Evolutionary conservation across 2,113 vertebrate genomes (phyloP), one percentile per base, ranked within the genome.

Genomic region (Podilymbus podiceps): DNA sequence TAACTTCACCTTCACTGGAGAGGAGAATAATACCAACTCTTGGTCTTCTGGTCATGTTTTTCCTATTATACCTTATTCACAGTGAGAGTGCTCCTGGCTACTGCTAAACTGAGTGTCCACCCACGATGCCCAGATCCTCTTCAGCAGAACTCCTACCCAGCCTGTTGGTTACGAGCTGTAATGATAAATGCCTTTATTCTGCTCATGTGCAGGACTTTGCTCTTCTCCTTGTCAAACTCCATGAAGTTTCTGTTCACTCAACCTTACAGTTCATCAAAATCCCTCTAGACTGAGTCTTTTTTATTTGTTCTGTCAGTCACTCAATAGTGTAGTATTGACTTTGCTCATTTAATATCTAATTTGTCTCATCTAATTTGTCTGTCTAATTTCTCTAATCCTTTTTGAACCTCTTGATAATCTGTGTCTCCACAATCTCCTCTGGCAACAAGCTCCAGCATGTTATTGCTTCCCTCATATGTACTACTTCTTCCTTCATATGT

Each of bases 371-470:
- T 94, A 94, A 94, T 95, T 95, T 95, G 84, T 91, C 91, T 91
- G n/a, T 18, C 52, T 92, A 92, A 92, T 93, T 95, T 95, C 28
- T 92, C 23, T 92, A 95, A 85, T 95, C 56, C 56, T 85, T 95
- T 92, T 75, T 64, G 64, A 92, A 91, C 52, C 73, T 87, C 64
- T 56, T 95, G 80, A 30, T 87, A 44, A 23, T 56, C 31, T 22
- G 4, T 33, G 59, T 38, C 76, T 90, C 30, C 38, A 74, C 47
- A 52, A 55, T 63, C 59, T 91, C 47, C 44, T 78, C 73, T 78
- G 40, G 66, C 55, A 96, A 73, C n/a, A 63, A 96, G 18, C 1
- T 89, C 25, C 30, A 64, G 11, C 3, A 35, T 33, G 5, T 63
- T 92, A 55, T 47, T 78, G 1, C 44, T 92, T 92, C 50, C 33